A percentile compares a stretch with the other conserved stretches of the same genome.
These are phyloP conservation scores for Gonatopus flavifemur DNA, from an alignment of 1,140 invertebrate species.

Conservation along the genomic window DNA sequence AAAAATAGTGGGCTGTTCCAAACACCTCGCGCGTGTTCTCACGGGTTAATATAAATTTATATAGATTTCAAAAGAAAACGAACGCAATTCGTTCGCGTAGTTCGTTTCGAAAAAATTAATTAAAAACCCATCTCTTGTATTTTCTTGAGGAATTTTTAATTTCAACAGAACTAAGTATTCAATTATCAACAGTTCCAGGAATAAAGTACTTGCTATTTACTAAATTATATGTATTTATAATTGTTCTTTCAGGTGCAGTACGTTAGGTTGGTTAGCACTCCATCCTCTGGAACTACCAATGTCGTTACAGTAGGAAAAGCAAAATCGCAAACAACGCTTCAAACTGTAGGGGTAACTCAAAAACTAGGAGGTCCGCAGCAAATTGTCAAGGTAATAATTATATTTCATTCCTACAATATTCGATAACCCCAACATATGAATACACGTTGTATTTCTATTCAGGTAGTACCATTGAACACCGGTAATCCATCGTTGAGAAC, in stretches of 20 bases:
- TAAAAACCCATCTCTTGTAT: too few species aligned
- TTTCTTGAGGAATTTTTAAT: too few species aligned
- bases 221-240: neutral
- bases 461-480: conserved; percentile 51
- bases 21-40: too few species aligned
- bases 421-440: too few species aligned
- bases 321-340: conserved; percentile 45
- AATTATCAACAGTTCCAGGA: too few species aligned
- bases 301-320: conserved; percentile 53
- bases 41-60: too few species aligned
- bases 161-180: too few species aligned
- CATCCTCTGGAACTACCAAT: conserved; percentile 48
- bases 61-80: too few species aligned
- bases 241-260: conserved; percentile 65
- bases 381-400: conserved; percentile 45
- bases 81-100: too few species aligned
- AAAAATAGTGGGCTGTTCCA: too few species aligned
- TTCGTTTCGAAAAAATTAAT: too few species aligned
- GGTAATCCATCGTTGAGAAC: conserved; percentile 45
- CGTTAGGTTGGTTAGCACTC: conserved; percentile 67
- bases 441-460: conserved; percentile 5
- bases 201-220: neutral
- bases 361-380: conserved; percentile 48
- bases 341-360: conserved; percentile 49
- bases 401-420: too few species aligned